Conservation (phyloP, 2,113 vertebrate species). For the Ophthalmolycus amberensis region DNA sequence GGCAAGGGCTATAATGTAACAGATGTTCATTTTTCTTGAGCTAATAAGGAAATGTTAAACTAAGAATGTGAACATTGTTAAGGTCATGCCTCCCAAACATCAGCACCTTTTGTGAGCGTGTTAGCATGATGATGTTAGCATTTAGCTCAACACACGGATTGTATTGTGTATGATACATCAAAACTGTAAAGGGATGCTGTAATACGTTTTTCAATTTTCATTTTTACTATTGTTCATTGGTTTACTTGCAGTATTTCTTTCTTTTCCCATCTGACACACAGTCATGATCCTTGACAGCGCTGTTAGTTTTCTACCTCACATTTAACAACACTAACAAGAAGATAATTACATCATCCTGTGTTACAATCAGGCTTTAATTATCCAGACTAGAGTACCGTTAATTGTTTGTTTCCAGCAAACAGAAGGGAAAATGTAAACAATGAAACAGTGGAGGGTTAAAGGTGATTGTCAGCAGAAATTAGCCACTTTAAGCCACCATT, state of each 20-base stretch:
- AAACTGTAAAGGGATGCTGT: neutral
- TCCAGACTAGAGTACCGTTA: neutral
- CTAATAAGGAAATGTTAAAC: too few relatives aligned
- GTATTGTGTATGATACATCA: neutral
- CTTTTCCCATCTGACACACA: neutral
- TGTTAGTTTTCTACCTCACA: neutral
- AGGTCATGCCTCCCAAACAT: too few relatives aligned
- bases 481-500: neutral
- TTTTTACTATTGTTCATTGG: neutral
- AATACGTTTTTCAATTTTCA: neutral
- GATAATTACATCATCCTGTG: conserved; percentile 20
- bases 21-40: too few relatives aligned
- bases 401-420: conserved; percentile 25
- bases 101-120: too few relatives aligned
- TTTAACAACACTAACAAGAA: neutral
- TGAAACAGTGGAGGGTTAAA: neutral
- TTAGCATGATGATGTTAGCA: neutral
- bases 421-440: conserved; percentile 3
- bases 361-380: conserved; percentile 31
- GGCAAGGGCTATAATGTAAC: too few relatives aligned
- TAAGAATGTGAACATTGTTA: too few relatives aligned
- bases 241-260: neutral
- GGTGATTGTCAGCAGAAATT: neutral
- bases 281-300: neutral
- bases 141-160: neutral